Conservation (phyloP, 2,797 vertebrate genomes). For the Rhyacichthys aspro region DNA sequence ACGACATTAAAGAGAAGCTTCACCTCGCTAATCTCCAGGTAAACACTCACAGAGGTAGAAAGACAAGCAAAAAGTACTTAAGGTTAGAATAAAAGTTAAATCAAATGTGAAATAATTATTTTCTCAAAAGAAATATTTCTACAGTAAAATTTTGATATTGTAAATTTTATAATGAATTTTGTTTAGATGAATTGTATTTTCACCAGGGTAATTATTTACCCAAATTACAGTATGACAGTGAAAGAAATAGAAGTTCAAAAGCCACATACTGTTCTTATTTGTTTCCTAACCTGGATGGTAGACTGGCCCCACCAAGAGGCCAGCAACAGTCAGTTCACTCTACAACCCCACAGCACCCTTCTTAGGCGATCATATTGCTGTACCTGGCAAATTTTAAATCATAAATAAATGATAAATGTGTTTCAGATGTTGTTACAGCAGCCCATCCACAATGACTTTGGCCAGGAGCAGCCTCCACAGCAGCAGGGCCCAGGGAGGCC, state of each 20-base stretch:
- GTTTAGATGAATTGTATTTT: background rate
- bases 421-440: constrained; percentile 87
- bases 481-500: constrained; percentile 71
- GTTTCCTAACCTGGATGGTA: constrained; percentile 9
- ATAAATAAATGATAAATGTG: constrained; percentile 26
- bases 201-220: too few species aligned
- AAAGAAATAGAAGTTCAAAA: background rate
- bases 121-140: too few species aligned
- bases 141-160: background rate
- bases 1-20: constrained; percentile 90
- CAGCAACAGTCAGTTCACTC: constrained; percentile 25
- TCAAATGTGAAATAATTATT: background rate
- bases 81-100: too few species aligned
- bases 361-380: background rate
- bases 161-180: background rate
- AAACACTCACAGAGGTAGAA: constrained; percentile 50
- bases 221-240: too few species aligned
- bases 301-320: constrained; percentile 65
- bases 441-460: constrained; percentile 68
- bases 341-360: background rate
- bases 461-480: constrained; percentile 63
- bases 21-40: constrained; percentile 85
- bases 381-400: background rate
- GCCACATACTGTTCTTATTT: constrained; percentile 1
- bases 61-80: background rate